Evolutionary conservation across 2,113 vertebrate species (phyloP).

Genomic region (Gymnogyps californianus): DNA sequence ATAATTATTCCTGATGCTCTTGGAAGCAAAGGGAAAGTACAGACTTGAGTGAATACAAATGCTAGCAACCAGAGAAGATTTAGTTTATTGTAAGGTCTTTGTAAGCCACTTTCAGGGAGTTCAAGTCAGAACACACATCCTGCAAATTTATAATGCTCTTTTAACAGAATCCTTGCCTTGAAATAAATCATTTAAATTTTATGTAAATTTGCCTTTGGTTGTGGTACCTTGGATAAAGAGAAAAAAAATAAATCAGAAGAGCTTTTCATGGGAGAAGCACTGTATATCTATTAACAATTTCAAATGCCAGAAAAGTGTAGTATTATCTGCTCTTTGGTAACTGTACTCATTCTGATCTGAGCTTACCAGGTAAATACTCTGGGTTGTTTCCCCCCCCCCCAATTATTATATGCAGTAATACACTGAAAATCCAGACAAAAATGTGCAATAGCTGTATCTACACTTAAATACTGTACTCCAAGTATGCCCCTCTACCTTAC

Average conservation of each 20-base stretch:
- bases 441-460: not conserved
- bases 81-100: not conserved
- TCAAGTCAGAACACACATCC: not conserved
- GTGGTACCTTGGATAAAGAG: not conserved
- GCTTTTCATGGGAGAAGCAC: not conserved
- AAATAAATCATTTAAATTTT: not conserved
- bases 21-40: not conserved
- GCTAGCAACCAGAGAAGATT: not conserved
- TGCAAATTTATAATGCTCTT: not conserved
- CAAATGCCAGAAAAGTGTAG: not conserved
- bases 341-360: not conserved
- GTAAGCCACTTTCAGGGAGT: not conserved
- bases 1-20: not conserved
- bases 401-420: not conserved
- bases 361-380: not conserved
- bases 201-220: not conserved
- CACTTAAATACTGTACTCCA: not conserved
- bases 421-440: not conserved
- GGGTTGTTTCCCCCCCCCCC: not conserved
- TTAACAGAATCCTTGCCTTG: not conserved
- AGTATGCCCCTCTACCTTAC: slow-evolving; percentile 63
- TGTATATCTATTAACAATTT: not conserved
- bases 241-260: not conserved
- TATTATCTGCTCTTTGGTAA: not conserved
- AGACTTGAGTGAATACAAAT: not conserved